Evolutionary conservation across 2,888 invertebrate species (phyloP).

Genomic region (Neoascia interrupta): DNA sequence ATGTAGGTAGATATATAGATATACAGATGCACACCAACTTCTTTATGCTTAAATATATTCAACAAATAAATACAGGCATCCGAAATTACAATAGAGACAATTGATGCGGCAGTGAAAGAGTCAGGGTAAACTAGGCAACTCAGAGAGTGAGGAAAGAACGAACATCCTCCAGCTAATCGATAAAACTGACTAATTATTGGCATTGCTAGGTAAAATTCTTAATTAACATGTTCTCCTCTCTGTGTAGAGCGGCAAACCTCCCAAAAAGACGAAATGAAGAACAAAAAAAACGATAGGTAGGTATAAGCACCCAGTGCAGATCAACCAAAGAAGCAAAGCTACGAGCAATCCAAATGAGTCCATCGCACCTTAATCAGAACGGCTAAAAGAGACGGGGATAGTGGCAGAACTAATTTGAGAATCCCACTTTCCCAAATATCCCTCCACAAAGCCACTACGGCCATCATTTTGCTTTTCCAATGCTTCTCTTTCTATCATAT

Average conservation of each 20-base stretch:
- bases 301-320: conserved; percentile 32
- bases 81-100: too few species aligned
- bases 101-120: too few species aligned
- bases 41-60: too few species aligned
- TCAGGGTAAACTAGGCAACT: too few species aligned
- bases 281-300: conserved; percentile 2
- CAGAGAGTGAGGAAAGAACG: conserved; percentile 54
- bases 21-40: too few species aligned
- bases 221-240: conserved; percentile 73
- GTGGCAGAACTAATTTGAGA: conserved; percentile 49
- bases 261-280: conserved; percentile 18
- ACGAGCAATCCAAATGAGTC: conserved; percentile 52
- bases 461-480: conserved; percentile 50
- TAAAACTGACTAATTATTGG: conserved; percentile 74
- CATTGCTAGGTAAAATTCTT: conserved; percentile 72
- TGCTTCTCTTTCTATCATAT: conserved; percentile 38
- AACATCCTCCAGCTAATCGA: conserved; percentile 72
- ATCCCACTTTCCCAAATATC: conserved; percentile 54
- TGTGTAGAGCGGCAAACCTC: conserved; percentile 67
- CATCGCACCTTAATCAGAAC: conserved; percentile 34
- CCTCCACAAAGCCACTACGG: conserved; percentile 42
- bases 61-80: too few species aligned
- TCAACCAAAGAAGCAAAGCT: conserved; percentile 52
- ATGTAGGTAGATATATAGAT: too few species aligned
- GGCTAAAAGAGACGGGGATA: conserved; percentile 38